phyloP scores from a whole-genome alignment of 2,797 vertebrate genomes.

The Myioborus melanocephalus region DNA sequence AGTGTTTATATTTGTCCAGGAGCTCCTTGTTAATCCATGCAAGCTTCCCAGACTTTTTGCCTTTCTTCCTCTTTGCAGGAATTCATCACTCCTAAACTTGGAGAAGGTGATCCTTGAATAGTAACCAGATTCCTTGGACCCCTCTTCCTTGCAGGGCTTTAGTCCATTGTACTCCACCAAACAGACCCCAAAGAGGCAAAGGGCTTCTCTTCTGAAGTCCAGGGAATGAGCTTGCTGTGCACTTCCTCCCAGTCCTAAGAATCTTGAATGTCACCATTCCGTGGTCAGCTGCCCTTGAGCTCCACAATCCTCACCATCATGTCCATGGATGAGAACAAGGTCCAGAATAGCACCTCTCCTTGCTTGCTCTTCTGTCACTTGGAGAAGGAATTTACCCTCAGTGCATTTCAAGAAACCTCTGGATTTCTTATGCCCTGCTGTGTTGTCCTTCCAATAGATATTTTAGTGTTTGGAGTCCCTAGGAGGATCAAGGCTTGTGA shows the following conservation, averaged over 20 bases:
- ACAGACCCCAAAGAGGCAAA: not conserved
- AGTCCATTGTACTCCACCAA: not conserved
- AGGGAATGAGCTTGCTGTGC: not conserved
- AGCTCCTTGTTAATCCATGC: not conserved
- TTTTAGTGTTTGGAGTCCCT: not conserved
- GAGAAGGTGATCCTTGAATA: not conserved
- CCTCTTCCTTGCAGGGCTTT: not conserved
- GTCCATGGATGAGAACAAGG: not conserved
- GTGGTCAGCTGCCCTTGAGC: not conserved
- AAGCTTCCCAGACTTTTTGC: not conserved
- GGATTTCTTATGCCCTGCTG: not conserved
- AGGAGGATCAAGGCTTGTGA: not conserved
- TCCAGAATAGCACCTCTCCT: not conserved
- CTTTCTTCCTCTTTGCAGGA: not conserved
- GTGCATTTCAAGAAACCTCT: not conserved
- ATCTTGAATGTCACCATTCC: not conserved
- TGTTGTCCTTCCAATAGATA: not conserved
- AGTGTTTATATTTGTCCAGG: not conserved
- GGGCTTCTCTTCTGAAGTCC: not conserved
- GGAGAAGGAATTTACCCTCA: not conserved
- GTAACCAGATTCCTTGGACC: not conserved
- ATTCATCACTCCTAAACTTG: not conserved
- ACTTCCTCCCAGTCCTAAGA: not conserved
- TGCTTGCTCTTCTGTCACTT: not conserved
- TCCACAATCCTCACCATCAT: not conserved